Evolutionary conservation across 2,113 vertebrate species (phyloP), one percentile per base, ranked within the genome.

Genomic region (Formicarius rufipectus): DNA sequence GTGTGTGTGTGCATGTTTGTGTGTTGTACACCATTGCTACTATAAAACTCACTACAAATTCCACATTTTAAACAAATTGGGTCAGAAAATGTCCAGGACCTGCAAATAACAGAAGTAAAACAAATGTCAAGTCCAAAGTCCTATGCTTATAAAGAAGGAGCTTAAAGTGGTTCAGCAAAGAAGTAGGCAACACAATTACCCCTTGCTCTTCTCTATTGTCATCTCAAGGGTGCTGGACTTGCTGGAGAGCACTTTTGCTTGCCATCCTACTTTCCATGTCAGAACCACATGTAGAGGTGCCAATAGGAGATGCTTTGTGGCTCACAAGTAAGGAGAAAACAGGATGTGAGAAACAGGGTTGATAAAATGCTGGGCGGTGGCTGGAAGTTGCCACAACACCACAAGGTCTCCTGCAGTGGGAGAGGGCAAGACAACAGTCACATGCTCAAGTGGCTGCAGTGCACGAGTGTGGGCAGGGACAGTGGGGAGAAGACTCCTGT

Each of bases 51-150:
- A 25, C 76, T 59, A 39, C 44, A 67, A 59, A 90, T 89, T 68
- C 78, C 60, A 59, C 17, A 3, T 52, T 50, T 50, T 25, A 87
- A 97, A 78, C 23, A 60, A 50, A 62, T 20, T 33, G 52, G 24
- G 6, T 86, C 80, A 93, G 66, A 69, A 93, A 75, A 72, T 50
- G 7, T 47, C 64, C 39, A 37, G 66, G 79, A 89, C n/a, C 44
- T 68, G 23, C 47, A 85, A 94, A 90, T 72, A 20, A 81, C 94
- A 88, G 47, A 78, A 77, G 39, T 49, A 92, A 89, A 95, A 49
- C 45, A 91, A 91, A 71, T 53, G 28, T 59, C 79, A 72, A 68
- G 44, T 83, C 73, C 28, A 20, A 93, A 75, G 87, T 73, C 69
- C 56, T 37, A 39, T 23, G 18, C 20, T 84, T 82, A 33, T n/a